These are phyloP conservation scores for Sinhomidia bicolor DNA, from an alignment of 2,888 invertebrate genomes.

Conservation along the genomic window DNA sequence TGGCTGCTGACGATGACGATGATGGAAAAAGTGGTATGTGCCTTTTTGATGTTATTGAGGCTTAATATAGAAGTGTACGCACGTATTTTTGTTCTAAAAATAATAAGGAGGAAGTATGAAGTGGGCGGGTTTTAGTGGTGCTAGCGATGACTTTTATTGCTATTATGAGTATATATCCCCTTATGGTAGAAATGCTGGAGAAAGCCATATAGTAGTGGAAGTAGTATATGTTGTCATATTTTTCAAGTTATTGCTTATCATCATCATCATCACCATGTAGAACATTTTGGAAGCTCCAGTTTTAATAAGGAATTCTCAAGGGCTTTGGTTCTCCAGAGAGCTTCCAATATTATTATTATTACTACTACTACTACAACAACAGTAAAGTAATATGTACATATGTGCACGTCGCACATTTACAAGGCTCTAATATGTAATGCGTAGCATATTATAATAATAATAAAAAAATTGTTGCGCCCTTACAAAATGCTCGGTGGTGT, in stretches of 20 bases:
- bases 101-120: slow-evolving; percentile 46
- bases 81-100: slow-evolving; percentile 58
- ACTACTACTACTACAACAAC: not conserved
- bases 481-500: not conserved
- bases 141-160: slow-evolving; percentile 5
- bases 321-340: slow-evolving; percentile 48
- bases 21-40: not conserved
- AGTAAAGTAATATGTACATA: no score
- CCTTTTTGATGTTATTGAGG: slow-evolving; percentile 31
- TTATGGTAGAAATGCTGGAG: no score
- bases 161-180: not conserved
- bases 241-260: slow-evolving; percentile 33
- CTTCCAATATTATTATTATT: not conserved
- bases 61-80: slow-evolving; percentile 43
- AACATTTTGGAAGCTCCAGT: slow-evolving; percentile 2
- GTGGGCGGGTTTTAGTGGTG: slow-evolving; percentile 45
- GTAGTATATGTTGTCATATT: not conserved
- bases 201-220: not conserved
- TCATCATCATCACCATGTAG: not conserved
- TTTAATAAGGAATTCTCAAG: slow-evolving; percentile 61
- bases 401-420: not conserved
- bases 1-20: not conserved
- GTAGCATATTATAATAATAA: not conserved
- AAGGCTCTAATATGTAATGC: not conserved
- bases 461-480: no score